Percentiles rank a stretch among this genome's conserved stretches.
These are phyloP conservation scores for Ridgeia piscesae DNA, from an alignment of 1,140 invertebrate genomes.

Conservation along the genomic window DNA sequence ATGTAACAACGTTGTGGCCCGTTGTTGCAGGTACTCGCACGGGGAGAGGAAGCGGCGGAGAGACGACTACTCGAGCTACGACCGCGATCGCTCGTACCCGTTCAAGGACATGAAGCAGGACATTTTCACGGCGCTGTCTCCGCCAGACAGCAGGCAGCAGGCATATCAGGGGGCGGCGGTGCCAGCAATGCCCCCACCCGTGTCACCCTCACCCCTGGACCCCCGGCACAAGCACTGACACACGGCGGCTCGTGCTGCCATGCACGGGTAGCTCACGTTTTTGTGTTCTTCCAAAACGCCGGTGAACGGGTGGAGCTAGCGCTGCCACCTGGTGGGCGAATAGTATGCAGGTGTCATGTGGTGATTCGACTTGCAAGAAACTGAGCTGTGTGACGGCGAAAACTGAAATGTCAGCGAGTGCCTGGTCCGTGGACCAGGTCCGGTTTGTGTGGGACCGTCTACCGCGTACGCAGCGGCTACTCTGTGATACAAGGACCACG, in stretches of 20 bases:
- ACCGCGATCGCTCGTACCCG: background rate
- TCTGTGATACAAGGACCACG: background rate
- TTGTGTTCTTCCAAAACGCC: background rate
- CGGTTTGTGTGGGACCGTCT: background rate
- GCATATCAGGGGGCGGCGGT: background rate
- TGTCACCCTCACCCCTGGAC: background rate
- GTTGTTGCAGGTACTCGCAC: background rate
- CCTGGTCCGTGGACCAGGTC: background rate
- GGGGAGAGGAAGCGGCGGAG: background rate
- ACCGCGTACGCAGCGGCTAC: background rate
- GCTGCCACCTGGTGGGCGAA: background rate
- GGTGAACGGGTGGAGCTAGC: background rate
- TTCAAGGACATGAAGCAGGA: background rate
- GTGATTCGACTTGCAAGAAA: background rate
- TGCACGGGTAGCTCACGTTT: background rate
- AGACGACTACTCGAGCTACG: background rate
- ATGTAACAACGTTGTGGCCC: background rate
- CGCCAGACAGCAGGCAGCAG: background rate
- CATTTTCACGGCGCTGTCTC: background rate
- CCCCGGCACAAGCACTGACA: background rate
- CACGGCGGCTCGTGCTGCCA: background rate
- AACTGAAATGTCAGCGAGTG: background rate
- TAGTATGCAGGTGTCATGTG: background rate
- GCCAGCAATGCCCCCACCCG: background rate
- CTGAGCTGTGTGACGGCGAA: background rate